phyloP scores from a whole-genome alignment of 2,888 invertebrate species.

The Chymomyza procnemis region DNA sequence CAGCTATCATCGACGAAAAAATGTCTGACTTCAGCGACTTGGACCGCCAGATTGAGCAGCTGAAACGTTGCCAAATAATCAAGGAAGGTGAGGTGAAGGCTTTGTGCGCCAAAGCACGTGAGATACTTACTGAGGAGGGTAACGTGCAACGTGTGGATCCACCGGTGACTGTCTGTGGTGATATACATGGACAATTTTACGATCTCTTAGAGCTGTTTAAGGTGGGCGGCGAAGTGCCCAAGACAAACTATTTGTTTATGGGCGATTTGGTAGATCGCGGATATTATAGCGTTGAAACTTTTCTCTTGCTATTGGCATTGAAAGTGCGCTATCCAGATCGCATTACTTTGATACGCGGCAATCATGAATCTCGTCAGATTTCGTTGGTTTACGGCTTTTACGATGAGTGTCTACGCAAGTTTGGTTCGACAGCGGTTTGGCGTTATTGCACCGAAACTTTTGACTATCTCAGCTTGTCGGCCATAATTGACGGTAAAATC shows the following conservation, averaged over 20 bases:
- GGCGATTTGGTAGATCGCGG: slow-evolving; percentile 99
- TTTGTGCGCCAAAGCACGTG: slow-evolving; percentile 98
- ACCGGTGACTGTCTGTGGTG: slow-evolving; percentile 99
- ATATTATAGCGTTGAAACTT: slow-evolving; percentile 99
- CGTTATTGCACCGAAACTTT: slow-evolving; percentile 99
- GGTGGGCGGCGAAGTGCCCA: slow-evolving; percentile 99
- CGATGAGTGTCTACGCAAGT: slow-evolving; percentile 98
- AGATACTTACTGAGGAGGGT: slow-evolving; percentile 99
- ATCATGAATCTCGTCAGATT: slow-evolving; percentile 99
- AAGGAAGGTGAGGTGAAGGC: slow-evolving; percentile 99
- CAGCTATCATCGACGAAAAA: slow-evolving; percentile 15
- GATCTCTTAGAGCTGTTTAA: slow-evolving; percentile 97
- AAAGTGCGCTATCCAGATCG: slow-evolving; percentile 99
- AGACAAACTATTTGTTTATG: slow-evolving; percentile 99
- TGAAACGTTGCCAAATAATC: slow-evolving; percentile 97
- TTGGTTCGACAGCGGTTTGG: slow-evolving; percentile 99
- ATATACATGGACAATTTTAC: slow-evolving; percentile 98
- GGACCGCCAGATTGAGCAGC: slow-evolving; percentile 97
- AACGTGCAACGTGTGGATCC: slow-evolving; percentile 99
- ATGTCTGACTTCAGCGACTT: slow-evolving; percentile 94
- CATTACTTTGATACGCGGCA: slow-evolving; percentile 98
- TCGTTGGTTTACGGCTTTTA: slow-evolving; percentile 99
- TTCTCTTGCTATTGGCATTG: slow-evolving; percentile 94
- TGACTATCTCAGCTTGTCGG: slow-evolving; percentile 96
- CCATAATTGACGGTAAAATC: slow-evolving; percentile 98